Evolutionary conservation across 2,888 invertebrate genomes (phyloP).

Genomic region (Pristionchus maxplancki): DNA sequence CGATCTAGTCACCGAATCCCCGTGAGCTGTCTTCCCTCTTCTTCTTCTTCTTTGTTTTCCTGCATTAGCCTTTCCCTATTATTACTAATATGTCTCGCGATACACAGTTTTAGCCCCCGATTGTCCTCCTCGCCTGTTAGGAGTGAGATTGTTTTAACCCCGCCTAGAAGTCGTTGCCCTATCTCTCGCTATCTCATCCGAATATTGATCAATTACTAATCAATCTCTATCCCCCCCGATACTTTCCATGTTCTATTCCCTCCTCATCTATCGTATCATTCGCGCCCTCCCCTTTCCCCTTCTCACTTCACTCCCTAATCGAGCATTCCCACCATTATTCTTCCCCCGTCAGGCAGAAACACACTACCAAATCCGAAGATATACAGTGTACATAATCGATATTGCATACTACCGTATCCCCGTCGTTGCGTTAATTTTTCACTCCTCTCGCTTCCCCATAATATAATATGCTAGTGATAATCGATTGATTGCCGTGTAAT

Average conservation of each 20-base stretch:
- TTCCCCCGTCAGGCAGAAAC: conserved; percentile 31
- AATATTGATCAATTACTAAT: conserved; percentile 6
- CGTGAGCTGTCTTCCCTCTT: neutral
- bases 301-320: neutral
- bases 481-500: conserved; percentile 19
- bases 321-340: neutral
- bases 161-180: neutral
- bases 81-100: neutral
- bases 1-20: conserved; percentile 22
- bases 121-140: neutral
- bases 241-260: conserved; percentile 33
- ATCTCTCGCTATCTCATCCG: neutral
- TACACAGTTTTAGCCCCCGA: neutral
- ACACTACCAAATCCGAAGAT: conserved; percentile 15
- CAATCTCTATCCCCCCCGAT: neutral
- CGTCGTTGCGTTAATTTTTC: neutral
- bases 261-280: neutral
- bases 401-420: neutral
- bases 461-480: conserved; percentile 22
- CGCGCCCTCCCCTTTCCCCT: neutral
- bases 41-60: neutral
- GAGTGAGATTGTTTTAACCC: conserved; percentile 13
- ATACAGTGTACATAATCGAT: conserved; percentile 47
- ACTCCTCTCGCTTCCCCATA: neutral
- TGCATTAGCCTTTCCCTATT: too few species aligned